Base-by-base conservation (phyloP, 2,888 invertebrate genomes). In the Mythimna vitellina region DNA sequence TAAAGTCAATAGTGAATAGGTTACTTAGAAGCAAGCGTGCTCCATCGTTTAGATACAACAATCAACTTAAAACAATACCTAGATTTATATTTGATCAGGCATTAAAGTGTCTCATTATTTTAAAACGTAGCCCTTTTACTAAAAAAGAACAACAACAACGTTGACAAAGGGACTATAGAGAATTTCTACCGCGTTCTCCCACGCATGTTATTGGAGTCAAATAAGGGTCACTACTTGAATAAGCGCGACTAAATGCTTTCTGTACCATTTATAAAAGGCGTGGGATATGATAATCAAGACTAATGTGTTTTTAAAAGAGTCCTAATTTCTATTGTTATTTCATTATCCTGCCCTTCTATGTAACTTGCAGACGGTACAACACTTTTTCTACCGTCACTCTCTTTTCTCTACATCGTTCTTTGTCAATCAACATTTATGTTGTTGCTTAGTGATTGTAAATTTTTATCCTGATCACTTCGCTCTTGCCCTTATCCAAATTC, bases 191-290 rank as follows among this genome's bases (percentile, higher is more conserved):
- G 58, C n/a, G 1, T 42, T n/a, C 65, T 72, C 80, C 65, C 62
- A 73, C 67, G 53, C 51, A 80, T 38, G 10, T 63, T 79, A 79
- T 51, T 38, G 73, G 62, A 83, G 80, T 80, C 79, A 80, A 80
- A 65, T 79, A 80, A 83, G 80, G 80, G 79, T 80, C 80, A 80
- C 10, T 56, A n/a, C 49, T 49, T 65, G 35, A 73, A 83, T 62
- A 65, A 80, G 63, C 54, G 53, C 65, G 10, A 63, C 63, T 63
- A 82, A 81, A 82, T 25, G 67, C 32, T 82, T 63, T 78, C 56
- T 77, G 53, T 66, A 66, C 49, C 51, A 10, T 25, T 46, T 29
- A 3, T 25, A 35, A 81, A 65, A 57, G 78, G 58, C 82, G 57
- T 56, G 65, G 29, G 54, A 46, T 53, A 22, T 35, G 35, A 56